Evolutionary conservation across 2,888 invertebrate genomes (phyloP), one percentile per base, ranked within the genome.

Genomic region (Torymus texanus): DNA sequence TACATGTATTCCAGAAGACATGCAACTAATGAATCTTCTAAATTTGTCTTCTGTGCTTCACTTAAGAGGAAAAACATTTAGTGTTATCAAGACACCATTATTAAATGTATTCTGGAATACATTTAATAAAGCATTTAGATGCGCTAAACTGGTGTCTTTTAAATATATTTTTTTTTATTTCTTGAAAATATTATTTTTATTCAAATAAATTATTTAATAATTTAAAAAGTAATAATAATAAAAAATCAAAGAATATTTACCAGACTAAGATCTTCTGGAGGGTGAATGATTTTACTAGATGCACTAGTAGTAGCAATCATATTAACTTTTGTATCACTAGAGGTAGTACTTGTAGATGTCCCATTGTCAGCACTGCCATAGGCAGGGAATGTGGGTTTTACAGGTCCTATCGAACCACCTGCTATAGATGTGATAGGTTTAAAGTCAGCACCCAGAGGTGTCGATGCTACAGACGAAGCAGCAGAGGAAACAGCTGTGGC

Each of bases 281-380:
- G 98, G 91, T 98, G 98, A 84, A 98, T 94, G 77, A 98, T 98
- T 91, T 95, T 95, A 87, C 96, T 96, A 58, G 96, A 94, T 8
- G 96, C 95, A 62, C 96, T 95, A 8, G 95, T 94, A n/a, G 95
- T 93, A 14, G 94, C 94, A 72, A 96, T 95, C 11, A 95, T 92
- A 81, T 91, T 90, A 41, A 91, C 90, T 85, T 91, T 91, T 50
- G 89, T 88, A 71, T 90, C 91, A 80, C 91, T 91, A 1, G 91
- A 91, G 82, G 91, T 92, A 86, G 92, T 92, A 82, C 91, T 92
- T 85, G 92, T 92, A 70, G 90, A 90, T 10, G 81, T 82, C 21
- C 82, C 83, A 83, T 91, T 91, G 59, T 91, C 89, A 18, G 84
- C 56, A 88, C 86, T 83, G 88, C 91, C 74, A 88, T 95, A 95